phyloP scores from a whole-genome alignment of 64 coral and sea anemone genomes.

The Astreopora myriophthalma region DNA sequence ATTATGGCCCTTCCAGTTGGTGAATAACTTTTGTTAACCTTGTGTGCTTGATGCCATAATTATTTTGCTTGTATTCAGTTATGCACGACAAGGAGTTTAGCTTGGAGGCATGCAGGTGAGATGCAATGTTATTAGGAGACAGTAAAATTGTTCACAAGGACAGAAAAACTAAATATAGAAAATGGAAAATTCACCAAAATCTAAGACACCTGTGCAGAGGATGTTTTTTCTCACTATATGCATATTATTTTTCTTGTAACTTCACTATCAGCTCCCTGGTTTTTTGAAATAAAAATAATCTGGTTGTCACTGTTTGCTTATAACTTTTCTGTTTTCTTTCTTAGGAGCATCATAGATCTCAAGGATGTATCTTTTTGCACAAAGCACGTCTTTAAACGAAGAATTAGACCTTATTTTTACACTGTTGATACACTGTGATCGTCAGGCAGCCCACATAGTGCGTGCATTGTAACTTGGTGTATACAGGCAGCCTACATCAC shows the following conservation, averaged over 20 bases:
- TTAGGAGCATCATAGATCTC: conserved; percentile 68
- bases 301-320: background rate
- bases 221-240: too few species aligned
- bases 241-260: too few species aligned
- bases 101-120: conserved; percentile 39
- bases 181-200: too few species aligned
- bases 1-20: too few species aligned
- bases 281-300: background rate
- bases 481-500: too few species aligned
- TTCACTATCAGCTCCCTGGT: too few species aligned
- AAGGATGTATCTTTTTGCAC: conserved; percentile 84
- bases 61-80: conserved; percentile 9
- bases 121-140: background rate
- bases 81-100: conserved; percentile 30
- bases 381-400: background rate
- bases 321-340: background rate
- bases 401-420: background rate
- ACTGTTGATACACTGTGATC: too few species aligned
- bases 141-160: background rate
- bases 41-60: background rate
- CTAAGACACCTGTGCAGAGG: too few species aligned
- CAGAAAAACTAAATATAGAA: too few species aligned
- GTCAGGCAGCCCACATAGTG: too few species aligned
- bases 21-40: background rate
- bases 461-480: too few species aligned